Percentiles rank a stretch among this genome's conserved stretches.
Conservation (phyloP, 1,140 invertebrate species). For the Solenopsis invicta region DNA sequence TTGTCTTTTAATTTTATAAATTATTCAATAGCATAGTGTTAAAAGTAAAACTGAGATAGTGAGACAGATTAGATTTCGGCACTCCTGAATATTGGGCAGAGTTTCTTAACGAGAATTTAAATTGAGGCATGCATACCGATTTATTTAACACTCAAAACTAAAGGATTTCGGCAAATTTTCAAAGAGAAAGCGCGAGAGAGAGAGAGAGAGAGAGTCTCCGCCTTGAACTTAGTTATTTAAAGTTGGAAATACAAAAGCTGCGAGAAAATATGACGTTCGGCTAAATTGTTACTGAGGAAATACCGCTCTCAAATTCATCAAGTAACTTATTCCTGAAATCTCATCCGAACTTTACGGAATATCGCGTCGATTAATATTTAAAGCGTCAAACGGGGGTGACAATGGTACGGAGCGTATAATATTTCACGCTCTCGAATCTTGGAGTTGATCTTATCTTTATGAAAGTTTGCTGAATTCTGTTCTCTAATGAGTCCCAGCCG, state of each 20-base stretch:
- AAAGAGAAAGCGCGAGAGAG: not conserved
- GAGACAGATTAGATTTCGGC: not conserved
- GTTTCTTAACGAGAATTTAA: slow-evolving; percentile 17
- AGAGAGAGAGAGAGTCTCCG: not conserved
- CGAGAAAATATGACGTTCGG: slow-evolving; percentile 18
- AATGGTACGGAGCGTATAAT: not conserved
- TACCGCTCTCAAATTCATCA: slow-evolving; percentile 26
- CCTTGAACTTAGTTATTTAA: slow-evolving; percentile 28
- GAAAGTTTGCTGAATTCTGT: slow-evolving; percentile 25
- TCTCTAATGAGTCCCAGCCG: not conserved
- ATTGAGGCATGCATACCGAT: not conserved
- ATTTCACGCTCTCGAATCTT: not conserved
- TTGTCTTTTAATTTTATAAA: not conserved
- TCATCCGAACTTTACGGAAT: slow-evolving; percentile 18
- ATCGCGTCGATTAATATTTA: slow-evolving; percentile 36
- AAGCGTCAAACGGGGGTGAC: not conserved
- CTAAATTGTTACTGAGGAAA: not conserved
- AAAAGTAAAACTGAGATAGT: not conserved
- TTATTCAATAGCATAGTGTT: not conserved
- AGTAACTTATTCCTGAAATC: not conserved
- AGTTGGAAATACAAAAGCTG: slow-evolving; percentile 32
- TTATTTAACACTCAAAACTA: slow-evolving; percentile 14
- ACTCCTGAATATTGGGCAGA: not conserved
- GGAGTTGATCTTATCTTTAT: slow-evolving; percentile 9
- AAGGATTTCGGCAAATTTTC: slow-evolving; percentile 25